Conservation (phyloP, 2,797 vertebrate species). For the Tragopan temminckii region DNA sequence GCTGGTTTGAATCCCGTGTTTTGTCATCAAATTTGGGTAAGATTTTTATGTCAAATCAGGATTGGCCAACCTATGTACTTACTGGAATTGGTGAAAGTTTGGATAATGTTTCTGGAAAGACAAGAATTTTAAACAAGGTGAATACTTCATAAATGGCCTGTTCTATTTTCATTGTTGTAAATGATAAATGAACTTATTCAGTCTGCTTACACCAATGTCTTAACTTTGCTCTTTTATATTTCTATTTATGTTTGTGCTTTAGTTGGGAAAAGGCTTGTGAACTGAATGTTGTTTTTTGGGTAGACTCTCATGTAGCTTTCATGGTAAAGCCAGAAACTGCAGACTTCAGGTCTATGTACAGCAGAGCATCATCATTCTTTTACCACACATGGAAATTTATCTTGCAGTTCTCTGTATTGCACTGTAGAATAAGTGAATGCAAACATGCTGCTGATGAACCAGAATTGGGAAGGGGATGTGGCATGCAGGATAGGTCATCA, state of each 20-base stretch:
- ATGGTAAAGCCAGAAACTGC: neutral
- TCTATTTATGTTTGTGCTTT: neutral
- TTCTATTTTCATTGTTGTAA: neutral
- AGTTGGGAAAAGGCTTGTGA: neutral
- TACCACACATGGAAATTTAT: neutral
- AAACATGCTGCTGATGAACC: neutral
- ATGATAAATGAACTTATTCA: neutral
- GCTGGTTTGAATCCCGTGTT: neutral
- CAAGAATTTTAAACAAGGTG: neutral
- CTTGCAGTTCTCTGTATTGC: neutral
- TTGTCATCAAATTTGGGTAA: slow-evolving; percentile 46
- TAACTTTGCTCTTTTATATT: neutral
- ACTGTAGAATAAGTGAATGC: neutral
- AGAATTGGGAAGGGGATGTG: neutral
- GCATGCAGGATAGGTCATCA: neutral
- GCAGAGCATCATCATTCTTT: neutral
- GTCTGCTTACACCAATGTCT: accelerated
- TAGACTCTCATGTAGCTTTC: neutral
- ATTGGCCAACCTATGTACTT: accelerated
- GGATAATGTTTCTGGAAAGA: neutral
- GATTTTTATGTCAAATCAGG: neutral
- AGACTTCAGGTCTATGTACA: neutral
- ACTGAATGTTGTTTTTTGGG: neutral
- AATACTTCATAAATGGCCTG: neutral
- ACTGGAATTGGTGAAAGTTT: neutral